Base-by-base conservation (phyloP, 2,113 vertebrate species). In the Oreochromis aureus region DNA sequence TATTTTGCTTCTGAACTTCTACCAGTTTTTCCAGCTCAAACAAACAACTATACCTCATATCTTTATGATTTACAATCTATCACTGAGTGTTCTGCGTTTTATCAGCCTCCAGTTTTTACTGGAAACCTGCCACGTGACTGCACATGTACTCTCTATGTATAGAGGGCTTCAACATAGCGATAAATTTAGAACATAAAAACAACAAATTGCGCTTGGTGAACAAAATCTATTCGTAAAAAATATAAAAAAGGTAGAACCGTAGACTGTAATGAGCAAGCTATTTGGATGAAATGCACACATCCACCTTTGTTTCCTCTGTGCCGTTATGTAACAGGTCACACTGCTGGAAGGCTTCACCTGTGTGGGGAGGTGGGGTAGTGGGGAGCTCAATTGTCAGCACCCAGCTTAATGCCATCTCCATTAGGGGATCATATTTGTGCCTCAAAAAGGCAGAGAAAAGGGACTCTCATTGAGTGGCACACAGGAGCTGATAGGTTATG, bases 391-490 rank as follows among this genome's bases (percentile, higher is more conserved):
- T 90, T 89, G 86, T 92, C 90, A 90, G 82, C 82, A 53, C 86
- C 69, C 3, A 48, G 86, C 71, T 81, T 69, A 89, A 86, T 81
- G 83, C 22, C 87, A 36, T 73, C 80, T 89, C 92, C 92, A 91
- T 94, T 92, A 92, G 39, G 51, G 90, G 95, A 94, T 91, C 91
- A 84, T 89, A 91, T 95, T 93, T 90, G 80, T 87, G 85, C 78
- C 90, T 90, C 90, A 61, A 88, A 90, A 92, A 89, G 81, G 55
- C 81, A 88, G 84, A 91, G 66, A 89, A 87, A 90, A 89, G 39
- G 46, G 86, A 53, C 80, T 86, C 82, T 86, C 81, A 24, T 19
- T 84, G 89, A 89, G 34, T 55, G 86, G 79, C 32, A 76, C 86
- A 89, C 89, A 89, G 88, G 80, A 83, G 87, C 94, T 81, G 86